Base-by-base conservation (phyloP, 2,797 vertebrate genomes). In the Microhierax caerulescens region DNA sequence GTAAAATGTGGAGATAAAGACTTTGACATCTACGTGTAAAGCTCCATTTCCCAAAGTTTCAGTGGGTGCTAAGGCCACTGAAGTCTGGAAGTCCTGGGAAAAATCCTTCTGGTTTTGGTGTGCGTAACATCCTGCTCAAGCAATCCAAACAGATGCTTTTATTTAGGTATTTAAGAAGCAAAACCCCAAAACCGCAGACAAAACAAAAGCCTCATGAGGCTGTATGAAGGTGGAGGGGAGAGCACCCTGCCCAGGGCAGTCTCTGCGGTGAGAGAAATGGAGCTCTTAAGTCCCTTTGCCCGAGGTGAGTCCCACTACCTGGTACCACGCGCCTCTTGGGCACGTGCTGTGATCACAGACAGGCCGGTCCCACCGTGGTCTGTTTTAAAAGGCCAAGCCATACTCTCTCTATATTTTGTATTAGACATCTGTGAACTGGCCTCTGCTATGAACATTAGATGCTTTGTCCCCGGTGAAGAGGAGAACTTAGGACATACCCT, bases 291-390 rank as follows among this genome's bases (percentile, higher is more conserved):
- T 13, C 34, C 28, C n/a, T 50, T 41, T 50, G 32, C 17, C 57
- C 39, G 51, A 41, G 59, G 6, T 28, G 32, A 11, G 32, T 37
- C 36, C 41, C 54, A 56, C 25, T 34, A 7, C 24, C 20, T 45
- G 34, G 51, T 54, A 64, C 50, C 3, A 0, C 9, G 22, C 18
- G 50, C 51, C 13, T 77, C 65, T 57, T 30, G 18, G 48, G 25
- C 24, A 14, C 1, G 5, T n/a, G 50, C 50, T 64, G 50, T 54
- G 64, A 50, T 13, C 37, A 68, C 30, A 63, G 74, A 17, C 6
- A n/a, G 36, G 22, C 36, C 0, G 2, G 17, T 76, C 25, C 27
- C 45, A 83, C 24, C 22, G 15, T 0, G 0, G 14, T 23, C 34
- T 56, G 15, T 32, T 88, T 64, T 27, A 69, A 69, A 88, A 88